phyloP scores from a whole-genome alignment of 2,797 vertebrate genomes.

The Vireo griseus region DNA sequence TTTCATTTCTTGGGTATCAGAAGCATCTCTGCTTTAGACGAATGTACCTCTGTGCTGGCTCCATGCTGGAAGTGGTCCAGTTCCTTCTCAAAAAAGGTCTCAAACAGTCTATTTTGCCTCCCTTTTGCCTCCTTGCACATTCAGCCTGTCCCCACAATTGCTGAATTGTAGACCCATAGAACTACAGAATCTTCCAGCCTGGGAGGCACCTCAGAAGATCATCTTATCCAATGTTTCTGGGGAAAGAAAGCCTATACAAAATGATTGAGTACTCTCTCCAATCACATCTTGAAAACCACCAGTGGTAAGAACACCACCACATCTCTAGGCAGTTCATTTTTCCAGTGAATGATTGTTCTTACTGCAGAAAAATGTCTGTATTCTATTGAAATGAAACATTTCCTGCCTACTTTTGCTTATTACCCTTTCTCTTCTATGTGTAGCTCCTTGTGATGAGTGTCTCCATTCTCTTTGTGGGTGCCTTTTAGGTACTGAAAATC shows the following conservation, averaged over 20 bases:
- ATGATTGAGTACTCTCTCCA: not conserved
- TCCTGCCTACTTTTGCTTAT: not conserved
- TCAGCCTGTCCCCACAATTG: fast-evolving
- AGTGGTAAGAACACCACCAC: too few relatives aligned
- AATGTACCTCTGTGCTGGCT: not conserved
- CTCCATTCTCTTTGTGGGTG: fast-evolving
- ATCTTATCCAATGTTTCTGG: not conserved
- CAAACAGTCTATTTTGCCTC: not conserved
- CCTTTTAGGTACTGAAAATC: not conserved
- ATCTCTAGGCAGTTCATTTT: not conserved
- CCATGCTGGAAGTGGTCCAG: not conserved
- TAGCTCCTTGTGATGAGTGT: not conserved
- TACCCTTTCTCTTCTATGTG: not conserved
- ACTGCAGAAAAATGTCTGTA: not conserved
- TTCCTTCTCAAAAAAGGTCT: not conserved
- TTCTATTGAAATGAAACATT: not conserved
- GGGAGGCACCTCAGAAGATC: not conserved
- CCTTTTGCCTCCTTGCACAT: not conserved
- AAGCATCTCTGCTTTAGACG: not conserved
- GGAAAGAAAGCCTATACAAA: not conserved
- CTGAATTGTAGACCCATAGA: not conserved
- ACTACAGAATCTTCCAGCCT: not conserved
- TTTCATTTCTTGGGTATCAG: not conserved
- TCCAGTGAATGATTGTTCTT: not conserved
- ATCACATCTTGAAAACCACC: not conserved